phyloP scores from a whole-genome alignment of 2,113 vertebrate genomes.

The Melozone crissalis region DNA sequence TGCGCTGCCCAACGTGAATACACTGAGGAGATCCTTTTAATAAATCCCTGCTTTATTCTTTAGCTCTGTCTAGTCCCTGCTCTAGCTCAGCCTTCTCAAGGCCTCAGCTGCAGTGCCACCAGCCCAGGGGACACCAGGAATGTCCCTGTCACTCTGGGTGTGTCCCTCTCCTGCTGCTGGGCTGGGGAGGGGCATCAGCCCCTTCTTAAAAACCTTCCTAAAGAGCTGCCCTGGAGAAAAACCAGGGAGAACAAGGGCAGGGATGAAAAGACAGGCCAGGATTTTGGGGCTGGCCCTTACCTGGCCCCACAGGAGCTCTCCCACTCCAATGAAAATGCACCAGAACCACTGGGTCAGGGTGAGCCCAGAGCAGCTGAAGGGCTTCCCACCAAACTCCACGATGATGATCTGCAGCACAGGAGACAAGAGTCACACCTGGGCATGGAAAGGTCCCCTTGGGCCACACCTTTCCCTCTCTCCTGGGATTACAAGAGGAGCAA shows the following conservation, averaged over 20 bases:
- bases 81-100: background rate
- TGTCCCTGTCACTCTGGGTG: background rate
- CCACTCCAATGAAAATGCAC: conserved; percentile 94
- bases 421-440: background rate
- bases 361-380: conserved; percentile 92
- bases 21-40: background rate
- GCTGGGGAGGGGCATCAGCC: background rate
- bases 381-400: conserved; percentile 95
- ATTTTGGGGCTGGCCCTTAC: conserved; percentile 67
- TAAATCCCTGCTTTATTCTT: background rate
- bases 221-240: background rate
- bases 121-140: accelerated
- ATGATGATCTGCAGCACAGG: conserved; percentile 85
- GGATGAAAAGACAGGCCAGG: background rate
- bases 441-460: accelerated
- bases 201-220: background rate
- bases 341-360: conserved; percentile 95
- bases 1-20: background rate
- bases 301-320: conserved; percentile 97
- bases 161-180: background rate
- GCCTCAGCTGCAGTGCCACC: background rate
- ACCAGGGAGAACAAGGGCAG: accelerated
- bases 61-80: background rate
- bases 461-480: background rate
- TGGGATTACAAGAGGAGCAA: background rate